A percentile compares a stretch with the other conserved stretches of the same genome.
Evolutionary conservation across 2,797 vertebrate species (phyloP).

Genomic region (Cyprinodon diabolis): DNA sequence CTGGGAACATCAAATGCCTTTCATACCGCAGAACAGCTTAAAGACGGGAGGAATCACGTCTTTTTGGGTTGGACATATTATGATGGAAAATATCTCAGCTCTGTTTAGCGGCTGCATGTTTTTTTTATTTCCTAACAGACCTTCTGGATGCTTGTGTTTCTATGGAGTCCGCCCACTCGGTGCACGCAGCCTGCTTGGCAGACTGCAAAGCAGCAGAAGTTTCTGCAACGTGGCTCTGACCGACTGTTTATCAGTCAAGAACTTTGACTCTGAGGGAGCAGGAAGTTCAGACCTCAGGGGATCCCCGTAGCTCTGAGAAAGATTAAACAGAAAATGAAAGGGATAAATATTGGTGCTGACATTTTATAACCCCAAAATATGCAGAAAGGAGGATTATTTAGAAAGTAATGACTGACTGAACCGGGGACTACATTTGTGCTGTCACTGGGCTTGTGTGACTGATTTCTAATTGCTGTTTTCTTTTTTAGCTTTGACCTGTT

Average conservation of each 20-base stretch:
- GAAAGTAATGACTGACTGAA: conserved; percentile 8
- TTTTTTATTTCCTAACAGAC: conserved; percentile 39
- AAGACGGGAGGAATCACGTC: conserved; percentile 13
- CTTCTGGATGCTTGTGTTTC: conserved; percentile 64
- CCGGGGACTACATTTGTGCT: background rate
- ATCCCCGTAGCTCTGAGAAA: conserved; percentile 60
- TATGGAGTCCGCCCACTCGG: conserved; percentile 69
- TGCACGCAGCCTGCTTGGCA: conserved; percentile 43
- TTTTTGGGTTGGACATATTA: conserved; percentile 26
- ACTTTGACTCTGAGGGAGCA: conserved; percentile 72
- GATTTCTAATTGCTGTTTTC: background rate
- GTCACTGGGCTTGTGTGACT: too few species aligned
- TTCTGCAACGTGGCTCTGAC: conserved; percentile 52
- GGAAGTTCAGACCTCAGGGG: conserved; percentile 73
- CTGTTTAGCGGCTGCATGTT: conserved; percentile 20
- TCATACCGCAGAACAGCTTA: conserved; percentile 32
- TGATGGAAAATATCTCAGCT: conserved; percentile 48
- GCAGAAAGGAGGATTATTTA: conserved; percentile 5
- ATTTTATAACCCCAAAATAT: conserved; percentile 19
- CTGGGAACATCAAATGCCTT: conserved; percentile 41
- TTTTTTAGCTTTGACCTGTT: background rate
- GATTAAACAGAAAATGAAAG: conserved; percentile 59
- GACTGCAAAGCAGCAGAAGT: conserved; percentile 56
- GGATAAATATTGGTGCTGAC: conserved; percentile 63
- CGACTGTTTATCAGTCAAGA: conserved; percentile 68